A percentile compares a stretch with the other conserved stretches of the same genome.
phyloP scores from a whole-genome alignment of 64 coral and sea anemone genomes.

The Acropora tenuis region DNA sequence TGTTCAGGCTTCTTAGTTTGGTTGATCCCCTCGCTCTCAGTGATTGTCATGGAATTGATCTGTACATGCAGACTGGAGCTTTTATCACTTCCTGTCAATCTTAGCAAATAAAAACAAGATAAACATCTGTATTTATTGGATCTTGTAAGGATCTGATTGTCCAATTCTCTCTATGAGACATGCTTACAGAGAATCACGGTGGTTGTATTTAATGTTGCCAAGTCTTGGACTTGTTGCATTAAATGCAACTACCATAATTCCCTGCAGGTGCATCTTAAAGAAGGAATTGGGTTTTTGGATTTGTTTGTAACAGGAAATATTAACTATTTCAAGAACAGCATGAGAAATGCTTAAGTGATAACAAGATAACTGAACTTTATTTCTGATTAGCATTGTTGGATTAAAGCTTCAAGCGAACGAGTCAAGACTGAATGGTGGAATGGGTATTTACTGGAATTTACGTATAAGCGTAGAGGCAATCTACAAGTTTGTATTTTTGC shows the following conservation, averaged over 20 bases:
- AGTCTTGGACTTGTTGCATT: conserved; percentile 13
- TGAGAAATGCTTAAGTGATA: neutral
- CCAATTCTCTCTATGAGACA: neutral
- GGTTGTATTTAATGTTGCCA: conserved; percentile 24
- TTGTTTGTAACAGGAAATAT: neutral
- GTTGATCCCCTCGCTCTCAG: conserved; percentile 40
- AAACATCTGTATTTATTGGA: conserved; percentile 24
- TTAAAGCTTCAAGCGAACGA: neutral
- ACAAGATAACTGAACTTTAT: conserved; percentile 3
- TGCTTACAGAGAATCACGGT: neutral
- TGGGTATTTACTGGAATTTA: conserved; percentile 7
- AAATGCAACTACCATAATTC: neutral
- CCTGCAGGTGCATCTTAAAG: neutral
- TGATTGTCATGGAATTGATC: conserved; percentile 52
- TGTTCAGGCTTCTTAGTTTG: conserved; percentile 35
- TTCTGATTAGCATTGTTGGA: conserved; percentile 1
- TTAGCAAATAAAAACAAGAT: conserved; percentile 26
- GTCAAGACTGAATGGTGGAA: conserved; percentile 1
- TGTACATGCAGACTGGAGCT: conserved; percentile 44
- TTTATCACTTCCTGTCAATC: conserved; percentile 40
- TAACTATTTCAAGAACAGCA: too few relatives aligned
- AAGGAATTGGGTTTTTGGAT: neutral
- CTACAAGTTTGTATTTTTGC: conserved; percentile 18
- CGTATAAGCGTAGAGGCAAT: conserved; percentile 7
- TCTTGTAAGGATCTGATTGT: conserved; percentile 4